These are phyloP conservation scores for Typhlichthys subterraneus DNA, from an alignment of 2,797 vertebrate species.

Conservation along the genomic window DNA sequence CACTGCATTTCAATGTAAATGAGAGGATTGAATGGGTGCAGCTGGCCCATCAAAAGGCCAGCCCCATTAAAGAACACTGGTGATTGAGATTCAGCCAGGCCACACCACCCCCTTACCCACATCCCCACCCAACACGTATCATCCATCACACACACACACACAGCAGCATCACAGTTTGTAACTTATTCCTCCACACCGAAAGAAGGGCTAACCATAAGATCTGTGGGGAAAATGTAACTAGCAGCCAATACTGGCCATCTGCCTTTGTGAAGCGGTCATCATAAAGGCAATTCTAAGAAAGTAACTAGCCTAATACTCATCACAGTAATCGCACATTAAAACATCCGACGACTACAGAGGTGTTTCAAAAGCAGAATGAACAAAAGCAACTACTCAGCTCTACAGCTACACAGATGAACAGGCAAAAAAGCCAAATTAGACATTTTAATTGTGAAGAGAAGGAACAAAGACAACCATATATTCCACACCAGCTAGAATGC, in stretches of 20 bases:
- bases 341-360: constrained; percentile 14
- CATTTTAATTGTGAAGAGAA: constrained; percentile 15
- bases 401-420: background rate
- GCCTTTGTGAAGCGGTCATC: constrained; percentile 15
- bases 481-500: constrained; percentile 21
- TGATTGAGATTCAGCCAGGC: constrained; percentile 83
- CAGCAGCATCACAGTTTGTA: constrained; percentile 36
- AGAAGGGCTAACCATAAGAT: constrained; percentile 20
- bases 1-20: constrained; percentile 86
- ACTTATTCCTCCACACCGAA: constrained; percentile 34
- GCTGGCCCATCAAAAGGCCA: constrained; percentile 86
- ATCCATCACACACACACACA: constrained; percentile 29
- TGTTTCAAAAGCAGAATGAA: constrained; percentile 8
- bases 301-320: constrained; percentile 9
- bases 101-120: constrained; percentile 60
- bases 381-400: constrained; percentile 1
- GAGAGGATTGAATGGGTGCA: constrained; percentile 81
- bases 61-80: constrained; percentile 72
- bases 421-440: constrained; percentile 4
- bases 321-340: constrained; percentile 11
- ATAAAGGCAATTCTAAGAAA: constrained; percentile 19
- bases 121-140: constrained; percentile 58
- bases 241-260: constrained; percentile 5
- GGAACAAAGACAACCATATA: constrained; percentile 16
- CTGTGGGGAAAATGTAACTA: constrained; percentile 25